Conservation (phyloP, 37 sponge, comb jelly and placozoan species). For the Ianthella basta region DNA sequence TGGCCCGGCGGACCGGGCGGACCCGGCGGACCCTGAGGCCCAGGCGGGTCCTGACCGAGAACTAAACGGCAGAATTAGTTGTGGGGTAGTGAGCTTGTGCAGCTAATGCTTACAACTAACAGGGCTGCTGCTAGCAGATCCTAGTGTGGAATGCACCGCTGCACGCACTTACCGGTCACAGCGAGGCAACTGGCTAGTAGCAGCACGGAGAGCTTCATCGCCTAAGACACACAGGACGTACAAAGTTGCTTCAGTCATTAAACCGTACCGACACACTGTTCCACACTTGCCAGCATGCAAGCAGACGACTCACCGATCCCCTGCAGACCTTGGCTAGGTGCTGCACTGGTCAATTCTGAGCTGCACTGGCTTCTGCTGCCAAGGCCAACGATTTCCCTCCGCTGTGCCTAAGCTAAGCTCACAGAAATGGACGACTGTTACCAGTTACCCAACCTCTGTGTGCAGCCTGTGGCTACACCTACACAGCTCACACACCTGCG, state of each 20-base stretch:
- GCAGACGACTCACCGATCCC: slow-evolving; percentile 4
- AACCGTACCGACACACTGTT: no score
- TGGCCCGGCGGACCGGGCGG: slow-evolving; percentile 42
- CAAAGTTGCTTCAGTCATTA: background rate
- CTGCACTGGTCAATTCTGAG: slow-evolving; percentile 11
- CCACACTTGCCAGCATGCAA: background rate
- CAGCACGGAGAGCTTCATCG: background rate
- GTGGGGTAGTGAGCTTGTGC: background rate
- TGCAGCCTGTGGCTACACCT: no score
- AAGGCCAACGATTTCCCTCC: slow-evolving; percentile 21
- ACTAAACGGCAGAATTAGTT: background rate
- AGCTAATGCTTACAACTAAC: background rate
- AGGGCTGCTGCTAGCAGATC: background rate
- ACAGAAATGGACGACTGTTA: slow-evolving; percentile 28
- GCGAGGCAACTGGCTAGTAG: slow-evolving; percentile 13
- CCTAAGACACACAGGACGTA: background rate
- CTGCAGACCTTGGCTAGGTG: slow-evolving; percentile 15
- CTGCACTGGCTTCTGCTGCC: background rate
- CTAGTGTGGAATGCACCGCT: slow-evolving; percentile 15
- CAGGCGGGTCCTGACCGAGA: background rate
- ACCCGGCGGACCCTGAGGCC: slow-evolving; percentile 13
- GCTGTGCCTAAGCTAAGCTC: slow-evolving; percentile 5
- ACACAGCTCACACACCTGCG: no score
- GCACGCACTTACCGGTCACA: slow-evolving; percentile 15
- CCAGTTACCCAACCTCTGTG: no score